A percentile compares a stretch with the other conserved stretches of the same genome.
phyloP scores from a whole-genome alignment of 2,797 vertebrate genomes.

The Australoheros facetus region DNA sequence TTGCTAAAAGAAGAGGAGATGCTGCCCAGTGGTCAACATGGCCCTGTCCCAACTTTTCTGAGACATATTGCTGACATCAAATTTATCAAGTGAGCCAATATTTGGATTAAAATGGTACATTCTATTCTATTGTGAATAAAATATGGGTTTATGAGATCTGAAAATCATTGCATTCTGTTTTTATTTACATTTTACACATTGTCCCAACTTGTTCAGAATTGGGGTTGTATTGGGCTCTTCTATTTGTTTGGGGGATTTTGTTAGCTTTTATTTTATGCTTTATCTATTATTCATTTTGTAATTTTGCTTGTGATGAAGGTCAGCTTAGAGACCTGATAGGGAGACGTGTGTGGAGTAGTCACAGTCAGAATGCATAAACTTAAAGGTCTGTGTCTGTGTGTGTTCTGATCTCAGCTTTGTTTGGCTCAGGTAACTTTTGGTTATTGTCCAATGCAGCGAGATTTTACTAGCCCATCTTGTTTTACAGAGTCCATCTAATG shows the following conservation, averaged over 20 bases:
- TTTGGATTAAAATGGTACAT: too few relatives aligned
- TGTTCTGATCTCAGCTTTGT: slow-evolving; percentile 53
- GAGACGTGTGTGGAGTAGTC: too few relatives aligned
- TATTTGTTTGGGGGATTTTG: background rate
- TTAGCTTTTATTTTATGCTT: background rate
- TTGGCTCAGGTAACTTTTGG: slow-evolving; percentile 76
- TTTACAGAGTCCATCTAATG: slow-evolving; percentile 90
- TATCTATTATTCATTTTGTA: background rate
- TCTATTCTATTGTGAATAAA: too few relatives aligned
- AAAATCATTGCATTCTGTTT: too few relatives aligned
- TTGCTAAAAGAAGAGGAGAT: too few relatives aligned
- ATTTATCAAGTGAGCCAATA: too few relatives aligned
- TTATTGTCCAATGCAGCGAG: slow-evolving; percentile 79
- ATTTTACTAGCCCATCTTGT: slow-evolving; percentile 50
- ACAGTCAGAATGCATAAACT: background rate
- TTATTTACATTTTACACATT: too few relatives aligned
- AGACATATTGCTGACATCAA: too few relatives aligned
- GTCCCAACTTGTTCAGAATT: background rate
- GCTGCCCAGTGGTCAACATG: too few relatives aligned
- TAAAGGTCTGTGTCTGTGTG: background rate
- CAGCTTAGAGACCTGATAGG: background rate
- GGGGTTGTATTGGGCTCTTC: background rate
- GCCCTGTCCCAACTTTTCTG: too few relatives aligned
- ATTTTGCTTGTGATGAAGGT: background rate
- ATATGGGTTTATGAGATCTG: too few relatives aligned